Conservation (phyloP, 2,113 vertebrate species). For the Crypturellus undulatus region DNA sequence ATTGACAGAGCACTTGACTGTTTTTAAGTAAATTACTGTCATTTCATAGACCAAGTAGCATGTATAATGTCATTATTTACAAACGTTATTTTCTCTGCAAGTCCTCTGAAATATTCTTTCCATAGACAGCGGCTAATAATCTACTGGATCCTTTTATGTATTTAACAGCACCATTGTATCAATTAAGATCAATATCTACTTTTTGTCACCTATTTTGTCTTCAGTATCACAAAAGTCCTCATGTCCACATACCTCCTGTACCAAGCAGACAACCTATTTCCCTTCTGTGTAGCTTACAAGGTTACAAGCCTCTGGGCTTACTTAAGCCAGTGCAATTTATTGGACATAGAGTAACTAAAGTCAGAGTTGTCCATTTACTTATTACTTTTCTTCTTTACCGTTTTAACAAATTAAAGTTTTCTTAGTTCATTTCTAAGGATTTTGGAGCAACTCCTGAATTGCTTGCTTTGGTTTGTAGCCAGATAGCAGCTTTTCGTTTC, state of each 20-base stretch:
- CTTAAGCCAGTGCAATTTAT: not conserved
- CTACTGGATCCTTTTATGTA: not conserved
- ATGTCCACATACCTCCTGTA: not conserved
- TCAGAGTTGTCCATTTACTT: not conserved
- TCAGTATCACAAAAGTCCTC: not conserved
- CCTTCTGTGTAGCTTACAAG: not conserved
- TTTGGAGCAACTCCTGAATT: not conserved
- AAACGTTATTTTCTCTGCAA: not conserved
- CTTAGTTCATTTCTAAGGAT: not conserved
- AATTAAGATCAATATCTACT: not conserved
- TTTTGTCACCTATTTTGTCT: not conserved
- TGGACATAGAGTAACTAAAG: not conserved
- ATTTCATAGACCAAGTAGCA: slow-evolving; percentile 1
- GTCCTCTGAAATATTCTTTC: not conserved
- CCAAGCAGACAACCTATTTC: not conserved
- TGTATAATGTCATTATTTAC: not conserved
- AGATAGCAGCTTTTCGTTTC: not conserved
- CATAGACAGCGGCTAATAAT: not conserved
- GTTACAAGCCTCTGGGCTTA: not conserved
- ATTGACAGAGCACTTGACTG: not conserved
- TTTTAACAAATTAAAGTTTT: not conserved
- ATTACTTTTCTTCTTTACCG: not conserved
- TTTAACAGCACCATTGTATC: not conserved
- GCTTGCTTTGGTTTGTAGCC: not conserved
- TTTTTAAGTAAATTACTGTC: not conserved